Evolutionary conservation across 2,113 vertebrate genomes (phyloP).

Genomic region (Turdus rufiventris): DNA sequence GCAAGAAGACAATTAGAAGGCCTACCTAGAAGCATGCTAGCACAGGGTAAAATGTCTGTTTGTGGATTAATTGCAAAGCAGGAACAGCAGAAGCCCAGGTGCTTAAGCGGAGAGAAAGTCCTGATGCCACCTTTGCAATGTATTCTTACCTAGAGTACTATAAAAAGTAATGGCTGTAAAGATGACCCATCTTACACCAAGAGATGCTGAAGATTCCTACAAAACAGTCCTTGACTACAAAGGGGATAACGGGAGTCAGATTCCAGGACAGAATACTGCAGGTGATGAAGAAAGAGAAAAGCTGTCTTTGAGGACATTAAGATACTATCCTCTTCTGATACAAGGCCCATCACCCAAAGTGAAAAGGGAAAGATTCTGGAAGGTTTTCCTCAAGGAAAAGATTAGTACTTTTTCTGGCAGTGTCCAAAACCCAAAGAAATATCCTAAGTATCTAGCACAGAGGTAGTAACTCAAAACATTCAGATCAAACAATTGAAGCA

Average conservation of each 20-base stretch:
- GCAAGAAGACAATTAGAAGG: constrained; percentile 56
- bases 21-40: constrained; percentile 65
- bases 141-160: neutral
- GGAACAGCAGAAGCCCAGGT: constrained; percentile 55
- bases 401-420: constrained; percentile 55
- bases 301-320: constrained; percentile 46
- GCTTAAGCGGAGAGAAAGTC: constrained; percentile 50
- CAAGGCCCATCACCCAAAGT: constrained; percentile 72
- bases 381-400: constrained; percentile 33
- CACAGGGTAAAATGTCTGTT: constrained; percentile 20
- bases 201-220: constrained; percentile 49
- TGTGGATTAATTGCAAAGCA: constrained; percentile 69
- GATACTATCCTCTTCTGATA: constrained; percentile 15
- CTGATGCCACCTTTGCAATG: constrained; percentile 36
- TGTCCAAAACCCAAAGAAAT: neutral
- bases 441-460: neutral
- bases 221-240: constrained; percentile 43
- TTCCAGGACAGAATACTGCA: constrained; percentile 59
- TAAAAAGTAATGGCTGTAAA: constrained; percentile 8
- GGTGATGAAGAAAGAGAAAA: constrained; percentile 58
- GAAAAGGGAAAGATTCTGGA: constrained; percentile 44
- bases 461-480: constrained; percentile 11
- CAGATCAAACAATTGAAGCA: neutral
- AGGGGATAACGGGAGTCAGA: constrained; percentile 12
- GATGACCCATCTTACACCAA: constrained; percentile 57